These are phyloP conservation scores for Chromis chromis DNA, from an alignment of 2,797 vertebrate genomes.

Conservation along the genomic window DNA sequence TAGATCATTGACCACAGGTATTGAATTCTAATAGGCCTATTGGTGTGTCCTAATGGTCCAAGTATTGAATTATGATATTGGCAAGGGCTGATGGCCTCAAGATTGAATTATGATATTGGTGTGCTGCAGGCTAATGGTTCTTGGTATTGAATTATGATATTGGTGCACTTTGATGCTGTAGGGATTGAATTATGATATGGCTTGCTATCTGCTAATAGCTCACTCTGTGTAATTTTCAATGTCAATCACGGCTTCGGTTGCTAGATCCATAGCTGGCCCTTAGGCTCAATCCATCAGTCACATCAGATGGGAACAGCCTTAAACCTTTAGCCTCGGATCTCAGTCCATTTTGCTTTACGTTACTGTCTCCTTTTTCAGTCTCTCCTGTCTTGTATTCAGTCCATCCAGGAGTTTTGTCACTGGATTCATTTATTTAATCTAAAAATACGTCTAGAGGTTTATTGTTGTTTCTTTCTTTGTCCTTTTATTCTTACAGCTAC, in stretches of 20 bases:
- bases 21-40: conserved; percentile 84
- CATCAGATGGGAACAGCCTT: conserved; percentile 57
- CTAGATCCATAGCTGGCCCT: conserved; percentile 76
- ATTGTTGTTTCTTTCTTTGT: conserved; percentile 9
- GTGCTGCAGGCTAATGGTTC: conserved; percentile 80
- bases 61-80: conserved; percentile 85
- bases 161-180: conserved; percentile 80
- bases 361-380: conserved; percentile 20
- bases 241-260: conserved; percentile 76
- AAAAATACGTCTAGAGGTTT: not conserved
- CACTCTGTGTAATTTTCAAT: conserved; percentile 78
- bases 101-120: conserved; percentile 85
- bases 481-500: conserved; percentile 15
- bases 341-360: conserved; percentile 35
- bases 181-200: conserved; percentile 84
- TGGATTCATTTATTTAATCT: not conserved
- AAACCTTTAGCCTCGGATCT: conserved; percentile 60
- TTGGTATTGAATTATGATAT: conserved; percentile 85
- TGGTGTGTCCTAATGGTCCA: conserved; percentile 78
- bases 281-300: conserved; percentile 64
- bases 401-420: conserved; percentile 10
- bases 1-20: conserved; percentile 83
- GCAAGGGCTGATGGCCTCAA: conserved; percentile 74
- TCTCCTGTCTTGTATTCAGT: conserved; percentile 17
- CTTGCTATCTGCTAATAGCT: conserved; percentile 83